Evolutionary conservation across 2,888 invertebrate genomes (phyloP).

Genomic region (Leptinotarsa juncta): DNA sequence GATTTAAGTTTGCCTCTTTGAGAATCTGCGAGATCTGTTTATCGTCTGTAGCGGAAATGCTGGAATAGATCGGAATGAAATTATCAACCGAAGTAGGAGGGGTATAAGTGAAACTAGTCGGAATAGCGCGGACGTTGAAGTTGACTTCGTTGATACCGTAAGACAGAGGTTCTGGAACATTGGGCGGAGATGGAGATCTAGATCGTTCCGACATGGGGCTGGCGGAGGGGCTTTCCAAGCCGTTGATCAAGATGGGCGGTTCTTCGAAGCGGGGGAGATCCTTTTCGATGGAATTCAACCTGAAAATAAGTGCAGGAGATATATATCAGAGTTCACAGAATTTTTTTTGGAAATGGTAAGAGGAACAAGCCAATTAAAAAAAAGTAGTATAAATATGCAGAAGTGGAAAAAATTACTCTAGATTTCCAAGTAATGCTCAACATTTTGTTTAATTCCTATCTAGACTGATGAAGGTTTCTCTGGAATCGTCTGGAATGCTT

Average conservation of each 20-base stretch:
- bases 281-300: constrained; percentile 58
- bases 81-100: constrained; percentile 50
- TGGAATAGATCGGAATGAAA: constrained; percentile 47
- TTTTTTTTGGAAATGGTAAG: no score
- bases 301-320: constrained; percentile 44
- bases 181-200: constrained; percentile 61
- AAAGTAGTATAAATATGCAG: no score
- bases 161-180: constrained; percentile 58
- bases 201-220: constrained; percentile 56
- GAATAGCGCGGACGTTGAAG: constrained; percentile 43
- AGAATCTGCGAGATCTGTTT: constrained; percentile 62
- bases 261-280: constrained; percentile 59
- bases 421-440: no score
- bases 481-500: no score
- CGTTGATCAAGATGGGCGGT: constrained; percentile 57
- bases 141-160: constrained; percentile 57
- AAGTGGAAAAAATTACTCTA: no score
- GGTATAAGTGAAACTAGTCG: constrained; percentile 45
- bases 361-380: no score
- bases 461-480: no score
- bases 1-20: constrained; percentile 59
- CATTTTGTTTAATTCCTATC: no score
- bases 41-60: constrained; percentile 53
- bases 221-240: constrained; percentile 56
- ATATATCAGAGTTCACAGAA: not conserved